Evolutionary conservation across 1,140 invertebrate species (phyloP).

Genomic region (Drosophila busckii): DNA sequence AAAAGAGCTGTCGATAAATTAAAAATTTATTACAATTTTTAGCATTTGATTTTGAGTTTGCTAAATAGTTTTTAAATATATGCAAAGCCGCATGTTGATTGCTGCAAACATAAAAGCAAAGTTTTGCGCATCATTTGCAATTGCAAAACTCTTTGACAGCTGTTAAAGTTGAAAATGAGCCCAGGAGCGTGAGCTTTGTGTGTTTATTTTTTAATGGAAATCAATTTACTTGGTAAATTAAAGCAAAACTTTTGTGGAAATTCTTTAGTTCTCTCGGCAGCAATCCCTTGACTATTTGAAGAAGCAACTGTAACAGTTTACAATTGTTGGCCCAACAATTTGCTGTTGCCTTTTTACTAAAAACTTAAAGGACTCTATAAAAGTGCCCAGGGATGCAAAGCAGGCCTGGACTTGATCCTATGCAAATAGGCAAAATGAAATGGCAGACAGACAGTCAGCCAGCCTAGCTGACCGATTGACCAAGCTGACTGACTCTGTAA

Average conservation of each 20-base stretch:
- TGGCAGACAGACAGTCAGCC: constrained; percentile 20
- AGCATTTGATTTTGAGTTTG: constrained; percentile 17
- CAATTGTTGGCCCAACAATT: constrained; percentile 63
- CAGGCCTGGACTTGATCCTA: constrained; percentile 54
- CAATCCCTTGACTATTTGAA: constrained; percentile 44
- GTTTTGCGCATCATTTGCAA: constrained; percentile 67
- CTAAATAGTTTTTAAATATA: too few species aligned
- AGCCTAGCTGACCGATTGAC: constrained; percentile 32
- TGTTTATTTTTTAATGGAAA: constrained; percentile 47
- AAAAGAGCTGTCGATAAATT: constrained; percentile 55
- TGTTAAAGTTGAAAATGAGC: constrained; percentile 13
- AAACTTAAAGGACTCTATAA: constrained; percentile 76
- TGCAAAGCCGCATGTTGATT: constrained; percentile 21
- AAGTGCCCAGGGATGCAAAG: constrained; percentile 62
- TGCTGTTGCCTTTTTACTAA: constrained; percentile 56
- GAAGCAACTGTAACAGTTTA: constrained; percentile 48
- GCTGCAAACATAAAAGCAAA: constrained; percentile 17
- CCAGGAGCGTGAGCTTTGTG: constrained; percentile 1
- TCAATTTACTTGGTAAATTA: constrained; percentile 54
- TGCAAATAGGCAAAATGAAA: constrained; percentile 52
- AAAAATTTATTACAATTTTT: constrained; percentile 51
- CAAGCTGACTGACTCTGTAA: constrained; percentile 28
- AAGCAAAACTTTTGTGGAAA: constrained; percentile 43
- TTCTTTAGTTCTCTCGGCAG: constrained; percentile 31
- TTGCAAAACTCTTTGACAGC: constrained; percentile 40